phyloP scores from a whole-genome alignment of 1,140 invertebrate genomes.

The Drosophila funebris region DNA sequence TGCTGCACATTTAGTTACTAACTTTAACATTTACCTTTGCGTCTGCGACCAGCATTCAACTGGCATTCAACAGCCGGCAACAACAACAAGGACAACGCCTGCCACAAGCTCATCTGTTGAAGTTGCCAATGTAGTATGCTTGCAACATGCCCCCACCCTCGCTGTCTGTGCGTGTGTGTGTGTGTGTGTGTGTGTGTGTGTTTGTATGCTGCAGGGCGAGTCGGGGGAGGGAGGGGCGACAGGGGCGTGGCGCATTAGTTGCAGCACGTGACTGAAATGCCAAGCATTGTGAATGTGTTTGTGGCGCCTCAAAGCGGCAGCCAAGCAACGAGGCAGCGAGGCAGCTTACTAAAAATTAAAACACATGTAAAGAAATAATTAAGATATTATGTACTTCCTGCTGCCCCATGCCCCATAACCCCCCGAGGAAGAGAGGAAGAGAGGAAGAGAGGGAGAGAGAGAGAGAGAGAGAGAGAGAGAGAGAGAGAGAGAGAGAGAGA shows the following conservation, averaged over 20 bases:
- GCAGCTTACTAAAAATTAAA: conserved; percentile 78
- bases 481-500: background rate
- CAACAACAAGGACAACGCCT: background rate
- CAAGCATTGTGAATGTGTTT: conserved; percentile 30
- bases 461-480: background rate
- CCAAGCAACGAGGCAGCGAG: too few relatives aligned
- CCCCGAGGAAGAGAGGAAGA: background rate
- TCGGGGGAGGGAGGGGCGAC: background rate
- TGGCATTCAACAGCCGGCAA: conserved; percentile 21
- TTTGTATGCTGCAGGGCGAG: background rate
- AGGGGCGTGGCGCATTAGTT: conserved; percentile 60
- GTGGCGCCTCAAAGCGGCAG: conserved; percentile 15
- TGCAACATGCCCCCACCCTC: background rate
- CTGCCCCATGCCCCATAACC: background rate
- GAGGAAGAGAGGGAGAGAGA: background rate
- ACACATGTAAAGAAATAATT: conserved; percentile 81
- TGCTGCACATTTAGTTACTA: conserved; percentile 64
- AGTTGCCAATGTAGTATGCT: conserved; percentile 43
- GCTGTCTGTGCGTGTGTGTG: background rate
- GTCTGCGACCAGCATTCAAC: conserved; percentile 32
- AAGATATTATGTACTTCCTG: conserved; percentile 65
- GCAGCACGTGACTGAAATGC: conserved; percentile 78
- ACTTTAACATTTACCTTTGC: conserved; percentile 72
- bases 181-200: background rate
- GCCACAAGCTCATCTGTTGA: conserved; percentile 59